Conservation (phyloP, 35 echinoderm and acorn worm species). For the Stichopus chloronotus region DNA sequence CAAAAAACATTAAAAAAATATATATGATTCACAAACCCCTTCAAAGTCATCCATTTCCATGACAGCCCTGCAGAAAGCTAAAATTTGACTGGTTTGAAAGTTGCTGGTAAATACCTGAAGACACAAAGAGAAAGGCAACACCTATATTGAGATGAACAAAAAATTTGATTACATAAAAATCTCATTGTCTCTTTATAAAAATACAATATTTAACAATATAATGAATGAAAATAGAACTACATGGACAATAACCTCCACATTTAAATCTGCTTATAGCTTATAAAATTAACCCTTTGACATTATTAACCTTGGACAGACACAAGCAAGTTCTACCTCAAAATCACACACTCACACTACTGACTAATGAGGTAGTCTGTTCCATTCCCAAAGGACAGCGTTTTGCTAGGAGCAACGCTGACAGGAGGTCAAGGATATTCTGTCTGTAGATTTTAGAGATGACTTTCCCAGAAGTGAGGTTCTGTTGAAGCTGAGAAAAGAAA, state of each 20-base stretch:
- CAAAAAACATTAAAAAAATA: background rate
- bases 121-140: background rate
- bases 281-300: too few relatives aligned
- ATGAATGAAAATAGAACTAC: too few relatives aligned
- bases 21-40: conserved; percentile 13
- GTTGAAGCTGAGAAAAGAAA: background rate
- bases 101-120: conserved; percentile 64
- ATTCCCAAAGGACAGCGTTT: conserved; percentile 24
- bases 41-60: conserved; percentile 23
- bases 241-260: too few relatives aligned
- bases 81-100: conserved; percentile 29
- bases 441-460: background rate
- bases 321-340: too few relatives aligned
- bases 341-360: conserved; percentile 19
- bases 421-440: conserved; percentile 44
- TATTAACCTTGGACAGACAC: too few relatives aligned
- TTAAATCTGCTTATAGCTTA: too few relatives aligned
- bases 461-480: background rate
- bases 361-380: conserved; percentile 28
- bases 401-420: conserved; percentile 26
- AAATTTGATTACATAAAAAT: too few relatives aligned
- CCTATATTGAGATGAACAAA: background rate
- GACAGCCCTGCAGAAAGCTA: conserved; percentile 54
- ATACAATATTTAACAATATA: too few relatives aligned
- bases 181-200: too few relatives aligned